Conservation (phyloP, 2,797 vertebrate species). For the Crocodylus rhombifer region DNA sequence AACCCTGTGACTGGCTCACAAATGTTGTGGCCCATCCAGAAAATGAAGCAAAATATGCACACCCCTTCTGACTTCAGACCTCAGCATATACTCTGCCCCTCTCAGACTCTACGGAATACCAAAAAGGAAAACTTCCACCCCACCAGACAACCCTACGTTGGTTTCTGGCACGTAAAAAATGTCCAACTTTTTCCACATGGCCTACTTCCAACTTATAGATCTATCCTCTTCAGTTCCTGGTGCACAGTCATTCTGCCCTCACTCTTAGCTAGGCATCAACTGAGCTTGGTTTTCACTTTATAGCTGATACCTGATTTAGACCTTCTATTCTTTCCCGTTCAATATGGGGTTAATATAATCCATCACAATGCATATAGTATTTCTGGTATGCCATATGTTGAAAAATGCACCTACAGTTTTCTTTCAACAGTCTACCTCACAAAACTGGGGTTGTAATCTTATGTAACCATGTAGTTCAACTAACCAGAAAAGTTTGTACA, state of each 20-base stretch:
- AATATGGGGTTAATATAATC: too few species aligned
- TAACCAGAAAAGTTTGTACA: too few species aligned
- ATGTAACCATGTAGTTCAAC: too few species aligned
- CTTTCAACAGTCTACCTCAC: too few species aligned
- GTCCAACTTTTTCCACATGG: background rate
- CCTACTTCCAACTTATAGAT: background rate
- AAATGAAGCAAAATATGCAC: background rate
- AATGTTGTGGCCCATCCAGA: background rate
- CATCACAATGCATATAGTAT: too few species aligned
- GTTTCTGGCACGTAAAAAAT: background rate
- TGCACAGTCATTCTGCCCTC: background rate
- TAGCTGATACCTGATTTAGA: too few species aligned
- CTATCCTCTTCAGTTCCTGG: background rate
- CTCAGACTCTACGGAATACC: background rate
- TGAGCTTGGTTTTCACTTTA: background rate
- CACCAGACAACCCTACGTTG: background rate
- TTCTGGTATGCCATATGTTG: too few species aligned
- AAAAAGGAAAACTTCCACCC: background rate
- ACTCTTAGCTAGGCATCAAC: background rate
- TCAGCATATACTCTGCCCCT: background rate
- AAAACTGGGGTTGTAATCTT: too few species aligned
- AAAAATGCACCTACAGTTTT: too few species aligned
- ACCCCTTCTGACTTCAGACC: too few species aligned
- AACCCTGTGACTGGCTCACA: background rate
- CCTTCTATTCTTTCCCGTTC: too few species aligned